Evolutionary conservation across 1,140 invertebrate species (phyloP).

Genomic region (Patella vulgata): DNA sequence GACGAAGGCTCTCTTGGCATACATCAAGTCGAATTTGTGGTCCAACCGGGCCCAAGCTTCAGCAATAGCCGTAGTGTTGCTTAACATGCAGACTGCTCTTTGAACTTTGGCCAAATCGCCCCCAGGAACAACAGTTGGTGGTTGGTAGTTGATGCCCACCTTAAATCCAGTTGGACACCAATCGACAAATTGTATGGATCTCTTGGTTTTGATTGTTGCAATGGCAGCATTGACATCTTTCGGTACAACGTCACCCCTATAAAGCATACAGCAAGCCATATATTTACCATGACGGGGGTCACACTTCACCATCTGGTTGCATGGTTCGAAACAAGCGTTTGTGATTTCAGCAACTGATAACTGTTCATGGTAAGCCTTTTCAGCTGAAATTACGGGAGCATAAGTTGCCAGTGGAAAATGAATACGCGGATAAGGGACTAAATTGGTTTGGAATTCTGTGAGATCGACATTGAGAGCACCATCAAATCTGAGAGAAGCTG

Average conservation of each 20-base stretch:
- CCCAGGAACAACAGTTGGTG: conserved; percentile 76
- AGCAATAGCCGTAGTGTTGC: conserved; percentile 66
- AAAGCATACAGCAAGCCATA: conserved; percentile 74
- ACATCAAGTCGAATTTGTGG: conserved; percentile 86
- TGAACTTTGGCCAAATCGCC: conserved; percentile 54
- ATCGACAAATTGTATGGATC: conserved; percentile 75
- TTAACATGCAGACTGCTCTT: conserved; percentile 82
- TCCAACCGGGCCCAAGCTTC: conserved; percentile 75
- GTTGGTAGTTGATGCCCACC: conserved; percentile 54
- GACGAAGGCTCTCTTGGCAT: conserved; percentile 73
- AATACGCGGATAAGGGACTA: conserved; percentile 53
- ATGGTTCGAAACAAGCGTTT: conserved; percentile 85
- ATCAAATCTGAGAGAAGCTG: conserved; percentile 58
- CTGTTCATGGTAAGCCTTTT: conserved; percentile 65
- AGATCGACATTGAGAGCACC: conserved; percentile 59
- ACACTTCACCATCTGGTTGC: conserved; percentile 74
- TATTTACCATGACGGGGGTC: conserved; percentile 30
- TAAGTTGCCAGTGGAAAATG: conserved; percentile 52
- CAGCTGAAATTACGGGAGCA: conserved; percentile 43
- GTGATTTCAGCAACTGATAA: conserved; percentile 69
- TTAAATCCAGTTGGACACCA: conserved; percentile 75
- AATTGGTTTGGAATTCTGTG: conserved; percentile 70
- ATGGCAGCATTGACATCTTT: conserved; percentile 88
- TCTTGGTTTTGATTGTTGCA: conserved; percentile 81
- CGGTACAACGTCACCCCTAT: conserved; percentile 67